Evolutionary conservation across 2,113 vertebrate genomes (phyloP).

Genomic region (Psittacara wagleri): DNA sequence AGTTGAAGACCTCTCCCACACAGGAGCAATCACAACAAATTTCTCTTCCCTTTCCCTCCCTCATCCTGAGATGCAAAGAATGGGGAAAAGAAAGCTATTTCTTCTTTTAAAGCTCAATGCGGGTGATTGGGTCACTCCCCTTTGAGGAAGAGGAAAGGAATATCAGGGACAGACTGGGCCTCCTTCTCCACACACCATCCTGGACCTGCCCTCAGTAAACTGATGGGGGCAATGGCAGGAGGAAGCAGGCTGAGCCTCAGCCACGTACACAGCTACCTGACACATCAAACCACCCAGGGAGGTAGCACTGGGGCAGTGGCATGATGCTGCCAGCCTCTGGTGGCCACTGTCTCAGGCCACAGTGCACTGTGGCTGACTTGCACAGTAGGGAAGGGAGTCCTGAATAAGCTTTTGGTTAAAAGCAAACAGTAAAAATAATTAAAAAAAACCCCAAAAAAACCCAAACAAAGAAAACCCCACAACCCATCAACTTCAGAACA

Average conservation of each 20-base stretch:
- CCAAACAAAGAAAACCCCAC: neutral
- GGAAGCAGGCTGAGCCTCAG: neutral
- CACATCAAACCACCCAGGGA: neutral
- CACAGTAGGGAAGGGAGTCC: neutral
- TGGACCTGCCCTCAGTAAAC: neutral
- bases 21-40: neutral
- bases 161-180: neutral
- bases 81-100: neutral
- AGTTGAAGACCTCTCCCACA: neutral
- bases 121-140: fast-evolving
- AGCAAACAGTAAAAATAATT: neutral
- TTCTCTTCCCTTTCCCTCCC: neutral
- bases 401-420: neutral
- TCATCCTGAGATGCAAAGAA: neutral
- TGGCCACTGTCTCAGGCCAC: fast-evolving
- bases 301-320: neutral
- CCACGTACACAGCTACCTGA: neutral
- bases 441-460: neutral
- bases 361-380: neutral
- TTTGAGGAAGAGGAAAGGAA: neutral
- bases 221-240: neutral
- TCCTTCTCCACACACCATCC: neutral
- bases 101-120: neutral
- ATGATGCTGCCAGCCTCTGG: fast-evolving
- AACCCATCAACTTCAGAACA: neutral